phyloP scores from a whole-genome alignment of 2,113 vertebrate genomes.

The Pyxicephalus adspersus region DNA sequence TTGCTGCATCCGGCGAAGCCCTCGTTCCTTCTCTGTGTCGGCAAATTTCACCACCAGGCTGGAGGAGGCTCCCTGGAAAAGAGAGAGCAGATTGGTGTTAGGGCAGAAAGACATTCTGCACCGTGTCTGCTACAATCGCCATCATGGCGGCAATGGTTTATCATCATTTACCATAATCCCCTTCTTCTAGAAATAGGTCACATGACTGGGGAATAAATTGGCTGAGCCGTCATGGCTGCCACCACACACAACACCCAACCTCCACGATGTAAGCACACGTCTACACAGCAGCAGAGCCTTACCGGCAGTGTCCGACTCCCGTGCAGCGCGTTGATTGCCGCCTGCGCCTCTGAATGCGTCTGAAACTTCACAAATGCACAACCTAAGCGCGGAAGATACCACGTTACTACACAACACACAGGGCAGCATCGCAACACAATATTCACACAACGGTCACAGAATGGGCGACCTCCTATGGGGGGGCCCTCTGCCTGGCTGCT shows the following conservation, averaged over 20 bases:
- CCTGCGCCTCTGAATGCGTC: constrained; percentile 87
- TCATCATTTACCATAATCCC: no score
- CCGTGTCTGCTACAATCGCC: no score
- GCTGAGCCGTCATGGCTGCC: neutral
- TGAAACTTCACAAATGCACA: constrained; percentile 93
- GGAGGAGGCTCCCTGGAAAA: constrained; percentile 85
- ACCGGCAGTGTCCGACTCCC: constrained; percentile 90
- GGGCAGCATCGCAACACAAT: neutral
- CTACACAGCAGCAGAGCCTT: constrained; percentile 42
- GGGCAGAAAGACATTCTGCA: no score
- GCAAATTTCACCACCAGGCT: constrained; percentile 97
- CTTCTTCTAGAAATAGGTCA: no score
- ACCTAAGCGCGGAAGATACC: constrained; percentile 65
- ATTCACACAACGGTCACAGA: neutral
- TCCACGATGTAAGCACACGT: neutral
- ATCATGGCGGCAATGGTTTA: no score
- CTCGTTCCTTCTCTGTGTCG: constrained; percentile 93
- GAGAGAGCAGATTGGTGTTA: neutral
- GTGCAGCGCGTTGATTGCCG: constrained; percentile 88
- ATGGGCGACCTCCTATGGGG: neutral
- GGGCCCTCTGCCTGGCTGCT: no score
- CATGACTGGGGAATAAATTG: no score
- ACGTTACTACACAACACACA: constrained; percentile 24
- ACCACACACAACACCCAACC: neutral
- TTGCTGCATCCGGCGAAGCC: constrained; percentile 92